phyloP scores from a whole-genome alignment of 2,888 invertebrate species.

The Notodonta dromedarius region DNA sequence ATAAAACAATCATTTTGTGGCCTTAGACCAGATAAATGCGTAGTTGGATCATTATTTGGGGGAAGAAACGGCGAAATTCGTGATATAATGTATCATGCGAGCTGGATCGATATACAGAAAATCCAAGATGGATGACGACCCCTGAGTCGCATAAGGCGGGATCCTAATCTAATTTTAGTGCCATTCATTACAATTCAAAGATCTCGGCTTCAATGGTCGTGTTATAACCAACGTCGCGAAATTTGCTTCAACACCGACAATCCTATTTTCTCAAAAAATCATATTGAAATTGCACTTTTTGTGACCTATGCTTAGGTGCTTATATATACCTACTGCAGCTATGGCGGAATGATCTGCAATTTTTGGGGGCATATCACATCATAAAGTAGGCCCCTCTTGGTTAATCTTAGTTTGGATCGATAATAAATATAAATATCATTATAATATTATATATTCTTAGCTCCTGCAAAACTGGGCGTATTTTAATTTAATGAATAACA shows the following conservation, averaged over 20 bases:
- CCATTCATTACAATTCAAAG: conserved; percentile 31
- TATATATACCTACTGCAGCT: too few relatives aligned
- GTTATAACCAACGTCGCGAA: background rate
- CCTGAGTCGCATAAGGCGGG: conserved; percentile 38
- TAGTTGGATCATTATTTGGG: background rate
- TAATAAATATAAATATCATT: too few relatives aligned
- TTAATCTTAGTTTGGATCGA: too few relatives aligned
- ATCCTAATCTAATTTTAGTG: conserved; percentile 52
- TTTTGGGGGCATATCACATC: too few relatives aligned
- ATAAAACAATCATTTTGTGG: conserved; percentile 34
- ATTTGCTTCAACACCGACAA: background rate
- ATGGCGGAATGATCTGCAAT: too few relatives aligned
- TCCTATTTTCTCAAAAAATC: background rate
- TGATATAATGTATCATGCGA: conserved; percentile 22
- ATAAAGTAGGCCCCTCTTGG: too few relatives aligned
- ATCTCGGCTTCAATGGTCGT: background rate
- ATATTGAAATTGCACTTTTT: background rate
- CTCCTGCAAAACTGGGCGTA: too few relatives aligned
- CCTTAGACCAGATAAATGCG: conserved; percentile 21
- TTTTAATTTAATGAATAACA: too few relatives aligned
- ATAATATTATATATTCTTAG: too few relatives aligned
- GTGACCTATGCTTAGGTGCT: too few relatives aligned
- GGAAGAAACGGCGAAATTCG: background rate
- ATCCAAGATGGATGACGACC: conserved; percentile 75
- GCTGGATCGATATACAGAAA: conserved; percentile 63